Percentiles rank a stretch among this genome's conserved stretches.
Conservation (phyloP, 2,113 vertebrate species). For the Sylvilagus bachmani region DNA sequence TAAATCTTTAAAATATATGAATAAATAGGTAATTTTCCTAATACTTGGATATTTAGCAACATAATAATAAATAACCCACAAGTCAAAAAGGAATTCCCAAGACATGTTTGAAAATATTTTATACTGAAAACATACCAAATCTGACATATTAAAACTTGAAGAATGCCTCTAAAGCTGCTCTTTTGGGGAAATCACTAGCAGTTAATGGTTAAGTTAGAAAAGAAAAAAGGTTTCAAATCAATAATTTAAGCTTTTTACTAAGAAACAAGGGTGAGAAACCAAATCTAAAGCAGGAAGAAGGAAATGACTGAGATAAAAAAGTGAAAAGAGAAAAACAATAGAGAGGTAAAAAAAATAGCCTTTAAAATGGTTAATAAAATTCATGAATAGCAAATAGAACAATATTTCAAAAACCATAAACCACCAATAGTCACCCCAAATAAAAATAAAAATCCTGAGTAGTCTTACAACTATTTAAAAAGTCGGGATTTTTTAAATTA, state of each 20-base stretch:
- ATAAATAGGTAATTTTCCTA: not conserved
- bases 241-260: slow-evolving; percentile 19
- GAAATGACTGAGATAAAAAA: not conserved
- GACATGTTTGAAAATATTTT: not conserved
- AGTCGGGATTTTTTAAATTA: not conserved
- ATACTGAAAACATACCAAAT: not conserved
- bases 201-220: not conserved
- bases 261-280: not conserved
- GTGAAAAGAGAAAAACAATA: not conserved
- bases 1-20: no score
- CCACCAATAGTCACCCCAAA: not conserved
- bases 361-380: not conserved
- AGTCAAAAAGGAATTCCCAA: not conserved
- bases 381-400: not conserved
- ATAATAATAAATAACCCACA: not conserved
- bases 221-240: not conserved
- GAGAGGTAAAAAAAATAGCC: not conserved
- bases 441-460: not conserved
- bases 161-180: not conserved
- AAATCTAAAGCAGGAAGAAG: not conserved
- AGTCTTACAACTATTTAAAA: not conserved
- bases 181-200: not conserved
- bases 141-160: slow-evolving; percentile 10
- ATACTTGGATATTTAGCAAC: slow-evolving; percentile 19
- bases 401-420: not conserved